Percentiles rank a stretch among this genome's conserved stretches.
phyloP scores from a whole-genome alignment of 2,888 invertebrate genomes.

The Cheilosia variabilis region DNA sequence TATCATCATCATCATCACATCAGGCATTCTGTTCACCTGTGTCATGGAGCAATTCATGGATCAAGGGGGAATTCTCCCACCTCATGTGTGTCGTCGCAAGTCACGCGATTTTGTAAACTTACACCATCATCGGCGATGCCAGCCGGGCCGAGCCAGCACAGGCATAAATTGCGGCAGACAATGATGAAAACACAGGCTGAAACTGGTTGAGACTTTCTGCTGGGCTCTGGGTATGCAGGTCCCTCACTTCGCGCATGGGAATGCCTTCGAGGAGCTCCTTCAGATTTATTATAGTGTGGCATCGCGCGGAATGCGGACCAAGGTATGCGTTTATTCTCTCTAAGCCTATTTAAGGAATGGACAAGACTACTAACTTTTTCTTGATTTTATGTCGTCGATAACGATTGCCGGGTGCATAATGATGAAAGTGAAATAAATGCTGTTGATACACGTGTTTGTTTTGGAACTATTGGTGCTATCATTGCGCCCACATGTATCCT shows the following conservation, averaged over 20 bases:
- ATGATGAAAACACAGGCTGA: conserved; percentile 41
- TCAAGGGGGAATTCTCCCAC: conserved; percentile 31
- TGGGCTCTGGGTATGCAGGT: conserved; percentile 2
- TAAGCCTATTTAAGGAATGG: conserved; percentile 46
- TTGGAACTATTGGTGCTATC: neutral
- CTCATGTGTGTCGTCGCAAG: conserved; percentile 36
- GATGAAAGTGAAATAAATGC: conserved; percentile 64
- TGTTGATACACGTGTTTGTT: conserved; percentile 20
- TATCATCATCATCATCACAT: conserved; percentile 29
- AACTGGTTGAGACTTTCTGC: conserved; percentile 48
- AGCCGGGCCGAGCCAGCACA: neutral
- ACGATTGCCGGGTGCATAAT: conserved; percentile 21
- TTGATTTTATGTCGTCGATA: conserved; percentile 39
- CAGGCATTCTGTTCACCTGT: conserved; percentile 61
- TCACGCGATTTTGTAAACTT: conserved; percentile 65
- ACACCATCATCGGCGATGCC: conserved; percentile 17
- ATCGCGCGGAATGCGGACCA: conserved; percentile 45
- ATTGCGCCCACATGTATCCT: conserved; percentile 23
- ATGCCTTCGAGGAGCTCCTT: conserved; percentile 35
- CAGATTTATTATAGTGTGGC: conserved; percentile 58
- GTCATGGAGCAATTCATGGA: conserved; percentile 18
- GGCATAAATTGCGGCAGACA: conserved; percentile 30
- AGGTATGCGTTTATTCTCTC: conserved; percentile 25
- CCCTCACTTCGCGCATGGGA: neutral
- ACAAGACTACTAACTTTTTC: conserved; percentile 40